phyloP scores from a whole-genome alignment of 2,888 invertebrate genomes.

The Syritta pipiens region DNA sequence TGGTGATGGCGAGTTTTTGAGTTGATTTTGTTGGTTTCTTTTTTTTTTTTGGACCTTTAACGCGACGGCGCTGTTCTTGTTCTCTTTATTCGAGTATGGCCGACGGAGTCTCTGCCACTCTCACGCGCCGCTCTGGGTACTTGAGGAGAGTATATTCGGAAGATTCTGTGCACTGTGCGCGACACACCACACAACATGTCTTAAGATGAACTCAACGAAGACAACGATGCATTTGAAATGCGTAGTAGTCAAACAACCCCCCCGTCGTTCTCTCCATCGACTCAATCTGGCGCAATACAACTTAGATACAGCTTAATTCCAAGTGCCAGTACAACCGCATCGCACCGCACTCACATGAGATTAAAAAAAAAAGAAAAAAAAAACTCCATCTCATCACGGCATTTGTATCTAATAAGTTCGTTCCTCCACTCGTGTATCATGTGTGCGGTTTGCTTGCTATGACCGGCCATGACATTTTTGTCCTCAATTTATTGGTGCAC shows the following conservation, averaged over 20 bases:
- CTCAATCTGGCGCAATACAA: constrained; percentile 22
- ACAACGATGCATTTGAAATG: constrained; percentile 50
- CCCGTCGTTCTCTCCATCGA: background rate
- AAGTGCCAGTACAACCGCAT: constrained; percentile 23
- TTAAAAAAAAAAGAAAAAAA: too few relatives aligned
- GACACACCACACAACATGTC: too few relatives aligned
- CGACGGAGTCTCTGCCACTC: too few relatives aligned
- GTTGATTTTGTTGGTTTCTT: background rate
- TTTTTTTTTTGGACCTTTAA: background rate
- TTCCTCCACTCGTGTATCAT: too few relatives aligned
- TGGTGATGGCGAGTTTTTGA: background rate
- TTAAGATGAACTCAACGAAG: constrained; percentile 55
- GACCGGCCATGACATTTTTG: constrained; percentile 59
- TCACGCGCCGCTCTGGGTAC: background rate
- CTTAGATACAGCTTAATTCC: constrained; percentile 10
- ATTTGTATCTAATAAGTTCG: too few relatives aligned
- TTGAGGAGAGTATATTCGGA: background rate
- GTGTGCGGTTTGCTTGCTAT: too few relatives aligned
- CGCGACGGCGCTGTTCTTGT: constrained; percentile 23
- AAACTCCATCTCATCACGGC: too few relatives aligned
- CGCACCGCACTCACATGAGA: background rate
- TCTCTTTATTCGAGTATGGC: constrained; percentile 8
- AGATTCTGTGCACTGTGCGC: constrained; percentile 39
- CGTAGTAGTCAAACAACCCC: constrained; percentile 10
- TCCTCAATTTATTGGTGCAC: constrained; percentile 56